Percentiles rank a stretch among this genome's conserved stretches.
Conservation (phyloP, 2,888 invertebrate species). For the Drosophila picticornis region DNA sequence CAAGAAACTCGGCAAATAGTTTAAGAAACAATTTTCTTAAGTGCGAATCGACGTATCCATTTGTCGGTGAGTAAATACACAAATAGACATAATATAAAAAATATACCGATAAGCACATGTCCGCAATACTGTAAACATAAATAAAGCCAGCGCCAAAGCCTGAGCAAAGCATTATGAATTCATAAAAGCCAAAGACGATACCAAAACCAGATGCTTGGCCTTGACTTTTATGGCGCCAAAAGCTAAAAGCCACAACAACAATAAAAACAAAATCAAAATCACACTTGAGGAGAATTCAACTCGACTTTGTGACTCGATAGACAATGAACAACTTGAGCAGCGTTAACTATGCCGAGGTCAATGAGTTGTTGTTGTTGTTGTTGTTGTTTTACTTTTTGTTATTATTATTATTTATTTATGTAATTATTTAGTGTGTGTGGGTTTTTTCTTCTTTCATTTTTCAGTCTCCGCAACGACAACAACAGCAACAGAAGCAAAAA, state of each 20-base stretch:
- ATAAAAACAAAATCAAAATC: slow-evolving; percentile 11
- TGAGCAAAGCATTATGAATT: slow-evolving; percentile 16
- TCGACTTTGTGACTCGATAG: slow-evolving; percentile 20
- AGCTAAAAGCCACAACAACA: neutral
- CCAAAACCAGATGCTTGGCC: slow-evolving; percentile 42
- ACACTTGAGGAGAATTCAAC: slow-evolving; percentile 22
- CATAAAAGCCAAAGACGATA: slow-evolving; percentile 11
- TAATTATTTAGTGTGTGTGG: slow-evolving; percentile 3
- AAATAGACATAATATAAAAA: neutral
- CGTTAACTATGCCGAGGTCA: slow-evolving; percentile 46
- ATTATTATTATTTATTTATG: neutral
- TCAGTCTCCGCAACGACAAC: slow-evolving; percentile 7
- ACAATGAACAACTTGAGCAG: slow-evolving; percentile 22
- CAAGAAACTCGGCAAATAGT: too few species aligned
- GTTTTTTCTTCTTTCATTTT: neutral
- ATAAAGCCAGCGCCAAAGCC: neutral
- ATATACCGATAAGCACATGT: neutral
- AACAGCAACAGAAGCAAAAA: neutral
- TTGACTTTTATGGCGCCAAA: slow-evolving; percentile 50
- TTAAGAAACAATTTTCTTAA: slow-evolving; percentile 1
- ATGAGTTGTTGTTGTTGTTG: slow-evolving; percentile 33
- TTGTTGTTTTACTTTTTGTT: neutral
- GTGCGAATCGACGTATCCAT: neutral
- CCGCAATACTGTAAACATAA: neutral
- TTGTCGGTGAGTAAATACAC: neutral